Conservation (phyloP, 1,140 invertebrate genomes). For the Helicoverpa armigera region DNA sequence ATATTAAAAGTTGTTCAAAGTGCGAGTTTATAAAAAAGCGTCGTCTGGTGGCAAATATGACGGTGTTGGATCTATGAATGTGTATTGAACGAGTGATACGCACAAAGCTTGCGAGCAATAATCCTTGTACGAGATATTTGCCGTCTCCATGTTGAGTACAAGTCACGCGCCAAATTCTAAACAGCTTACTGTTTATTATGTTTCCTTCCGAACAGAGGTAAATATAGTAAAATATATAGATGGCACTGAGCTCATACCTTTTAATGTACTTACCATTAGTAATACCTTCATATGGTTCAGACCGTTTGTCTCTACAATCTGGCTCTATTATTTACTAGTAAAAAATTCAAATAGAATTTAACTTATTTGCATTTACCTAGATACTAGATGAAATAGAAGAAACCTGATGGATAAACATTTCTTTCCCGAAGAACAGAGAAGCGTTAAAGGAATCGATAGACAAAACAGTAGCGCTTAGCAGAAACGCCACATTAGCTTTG, state of each 20-base stretch:
- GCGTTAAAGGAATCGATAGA: not conserved
- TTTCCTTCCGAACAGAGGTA: not conserved
- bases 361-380: too few species aligned
- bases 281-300: too few species aligned
- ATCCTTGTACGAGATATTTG: constrained; percentile 30
- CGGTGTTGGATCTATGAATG: constrained; percentile 26
- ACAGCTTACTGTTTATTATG: not conserved
- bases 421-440: too few species aligned
- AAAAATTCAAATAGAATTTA: too few species aligned
- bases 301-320: too few species aligned
- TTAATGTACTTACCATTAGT: too few species aligned
- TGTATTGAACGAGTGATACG: constrained; percentile 34
- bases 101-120: constrained; percentile 23
- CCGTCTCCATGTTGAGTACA: constrained; percentile 1
- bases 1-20: constrained; percentile 74
- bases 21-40: constrained; percentile 68
- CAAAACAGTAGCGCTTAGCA: not conserved
- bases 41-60: constrained; percentile 34
- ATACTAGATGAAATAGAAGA: too few species aligned
- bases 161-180: constrained; percentile 7
- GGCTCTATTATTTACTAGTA: too few species aligned
- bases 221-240: not conserved
- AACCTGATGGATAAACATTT: too few species aligned
- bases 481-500: not conserved
- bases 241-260: too few species aligned